These are phyloP conservation scores for Diabrotica balteata DNA, from an alignment of 2,888 invertebrate genomes.

Conservation along the genomic window DNA sequence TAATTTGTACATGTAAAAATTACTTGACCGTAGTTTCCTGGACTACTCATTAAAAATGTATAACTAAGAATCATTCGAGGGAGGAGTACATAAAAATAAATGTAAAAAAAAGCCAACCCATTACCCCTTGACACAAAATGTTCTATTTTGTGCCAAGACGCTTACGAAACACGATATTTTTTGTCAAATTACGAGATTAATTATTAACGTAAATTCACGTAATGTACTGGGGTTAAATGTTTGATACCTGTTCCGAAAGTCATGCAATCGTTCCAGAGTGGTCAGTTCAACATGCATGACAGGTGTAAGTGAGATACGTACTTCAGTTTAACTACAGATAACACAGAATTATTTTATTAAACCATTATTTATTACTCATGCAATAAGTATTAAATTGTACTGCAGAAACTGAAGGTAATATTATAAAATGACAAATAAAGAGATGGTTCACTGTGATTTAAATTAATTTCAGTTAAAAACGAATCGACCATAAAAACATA, in stretches of 20 bases:
- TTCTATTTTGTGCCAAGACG: slow-evolving; percentile 42
- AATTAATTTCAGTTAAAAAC: too few relatives aligned
- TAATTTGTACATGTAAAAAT: too few relatives aligned
- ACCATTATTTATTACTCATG: too few relatives aligned
- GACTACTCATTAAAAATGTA: slow-evolving; percentile 14
- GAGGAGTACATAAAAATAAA: slow-evolving; percentile 23
- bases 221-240: slow-evolving; percentile 57
- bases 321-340: too few relatives aligned
- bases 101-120: slow-evolving; percentile 16
- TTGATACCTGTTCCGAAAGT: slow-evolving; percentile 38
- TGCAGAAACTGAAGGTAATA: too few relatives aligned
- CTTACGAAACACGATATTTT: slow-evolving; percentile 49
- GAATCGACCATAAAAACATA: too few relatives aligned
- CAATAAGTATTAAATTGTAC: too few relatives aligned
- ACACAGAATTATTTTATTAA: too few relatives aligned
- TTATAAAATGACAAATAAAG: too few relatives aligned
- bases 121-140: slow-evolving; percentile 24
- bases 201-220: slow-evolving; percentile 57
- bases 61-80: slow-evolving; percentile 7
- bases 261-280: slow-evolving; percentile 28
- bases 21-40: background rate
- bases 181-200: slow-evolving; percentile 56
- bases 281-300: slow-evolving; percentile 21
- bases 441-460: too few relatives aligned
- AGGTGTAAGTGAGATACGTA: slow-evolving; percentile 18